A percentile compares a stretch with the other conserved stretches of the same genome.
Conservation (phyloP, 2,113 vertebrate species). For the Podocnemis expansa region DNA sequence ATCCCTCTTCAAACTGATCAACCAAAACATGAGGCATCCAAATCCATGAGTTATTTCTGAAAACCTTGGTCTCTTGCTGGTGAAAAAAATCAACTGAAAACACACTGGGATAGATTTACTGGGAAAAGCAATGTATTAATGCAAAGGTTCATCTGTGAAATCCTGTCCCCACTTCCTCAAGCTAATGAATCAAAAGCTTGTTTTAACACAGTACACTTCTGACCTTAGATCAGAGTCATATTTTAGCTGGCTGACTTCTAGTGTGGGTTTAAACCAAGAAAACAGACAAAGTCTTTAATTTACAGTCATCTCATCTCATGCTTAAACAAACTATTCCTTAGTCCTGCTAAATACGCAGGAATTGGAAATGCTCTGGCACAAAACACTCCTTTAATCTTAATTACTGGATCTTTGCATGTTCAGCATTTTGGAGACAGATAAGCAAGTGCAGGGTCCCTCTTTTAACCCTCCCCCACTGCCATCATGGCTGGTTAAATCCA, state of each 20-base stretch:
- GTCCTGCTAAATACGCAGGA: slow-evolving; percentile 27
- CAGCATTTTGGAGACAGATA: slow-evolving; percentile 42
- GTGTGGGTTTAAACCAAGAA: slow-evolving; percentile 8
- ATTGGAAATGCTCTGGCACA: slow-evolving; percentile 25
- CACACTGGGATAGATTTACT: slow-evolving; percentile 32
- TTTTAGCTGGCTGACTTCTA: slow-evolving; percentile 39
- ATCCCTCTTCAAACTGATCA: background rate
- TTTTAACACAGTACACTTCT: slow-evolving; percentile 2
- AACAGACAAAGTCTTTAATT: slow-evolving; percentile 13
- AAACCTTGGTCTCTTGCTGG: background rate
- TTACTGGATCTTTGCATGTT: slow-evolving; percentile 34
- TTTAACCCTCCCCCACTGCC: background rate
- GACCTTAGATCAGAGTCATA: slow-evolving; percentile 43
- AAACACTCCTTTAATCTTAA: slow-evolving; percentile 51
- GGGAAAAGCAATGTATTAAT: background rate
- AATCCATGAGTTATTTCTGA: background rate
- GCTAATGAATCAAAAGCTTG: slow-evolving; percentile 35
- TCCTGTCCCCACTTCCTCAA: slow-evolving; percentile 7
- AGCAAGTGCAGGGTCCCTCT: slow-evolving; percentile 18
- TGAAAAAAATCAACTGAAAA: slow-evolving; percentile 17
- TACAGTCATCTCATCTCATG: slow-evolving; percentile 45
- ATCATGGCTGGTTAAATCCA: background rate
- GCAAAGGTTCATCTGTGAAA: background rate
- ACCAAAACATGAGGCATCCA: background rate
- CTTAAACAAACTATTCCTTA: slow-evolving; percentile 55